Evolutionary conservation across 2,113 vertebrate genomes (phyloP).

Genomic region (Pelmatolapia mariae): DNA sequence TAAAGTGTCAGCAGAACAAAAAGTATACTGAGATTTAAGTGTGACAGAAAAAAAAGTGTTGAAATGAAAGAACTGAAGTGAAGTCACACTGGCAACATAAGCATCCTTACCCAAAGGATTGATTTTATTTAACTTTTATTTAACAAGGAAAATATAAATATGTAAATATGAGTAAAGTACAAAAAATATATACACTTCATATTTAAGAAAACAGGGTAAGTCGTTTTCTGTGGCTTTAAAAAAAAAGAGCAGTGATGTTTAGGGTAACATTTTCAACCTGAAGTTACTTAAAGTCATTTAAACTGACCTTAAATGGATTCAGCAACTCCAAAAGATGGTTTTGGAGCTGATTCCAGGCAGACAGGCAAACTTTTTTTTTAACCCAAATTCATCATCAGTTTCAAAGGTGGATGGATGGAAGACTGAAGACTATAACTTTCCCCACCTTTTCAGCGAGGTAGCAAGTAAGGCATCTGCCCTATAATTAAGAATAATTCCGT

Average conservation of each 20-base stretch:
- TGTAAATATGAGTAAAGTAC: background rate
- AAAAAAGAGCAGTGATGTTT: background rate
- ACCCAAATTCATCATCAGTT: background rate
- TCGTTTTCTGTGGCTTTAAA: background rate
- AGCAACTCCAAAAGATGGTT: background rate
- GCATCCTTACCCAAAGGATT: background rate
- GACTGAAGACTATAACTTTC: background rate
- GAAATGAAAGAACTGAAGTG: background rate
- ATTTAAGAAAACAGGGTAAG: background rate
- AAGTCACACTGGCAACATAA: background rate
- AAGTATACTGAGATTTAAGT: background rate
- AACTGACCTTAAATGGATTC: background rate
- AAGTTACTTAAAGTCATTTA: background rate
- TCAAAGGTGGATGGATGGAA: background rate
- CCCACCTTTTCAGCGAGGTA: background rate
- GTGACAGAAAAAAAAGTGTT: background rate
- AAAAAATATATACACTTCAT: background rate
- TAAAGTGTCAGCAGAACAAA: background rate
- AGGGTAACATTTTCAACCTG: background rate
- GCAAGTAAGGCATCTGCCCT: background rate
- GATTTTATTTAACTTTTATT: background rate
- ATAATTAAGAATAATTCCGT: background rate
- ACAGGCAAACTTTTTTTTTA: background rate
- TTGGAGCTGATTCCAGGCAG: background rate
- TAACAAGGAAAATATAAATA: background rate